These are phyloP conservation scores for Chymomyza procnemis DNA, from an alignment of 2,888 invertebrate species.

Conservation along the genomic window DNA sequence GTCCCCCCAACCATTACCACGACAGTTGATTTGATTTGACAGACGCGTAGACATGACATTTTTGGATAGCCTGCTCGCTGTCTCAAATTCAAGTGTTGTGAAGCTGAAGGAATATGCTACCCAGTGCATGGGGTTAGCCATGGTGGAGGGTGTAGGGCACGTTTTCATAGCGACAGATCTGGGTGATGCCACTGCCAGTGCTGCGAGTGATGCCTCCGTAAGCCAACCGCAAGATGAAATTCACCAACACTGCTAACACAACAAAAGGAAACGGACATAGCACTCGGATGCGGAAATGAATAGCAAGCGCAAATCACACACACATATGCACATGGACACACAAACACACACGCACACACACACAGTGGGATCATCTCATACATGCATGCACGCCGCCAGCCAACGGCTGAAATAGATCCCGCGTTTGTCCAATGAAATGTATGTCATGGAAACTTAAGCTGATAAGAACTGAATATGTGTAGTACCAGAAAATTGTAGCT, in stretches of 20 bases:
- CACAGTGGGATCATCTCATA: background rate
- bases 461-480: background rate
- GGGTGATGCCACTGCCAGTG: background rate
- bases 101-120: constrained; percentile 53
- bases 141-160: background rate
- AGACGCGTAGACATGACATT: constrained; percentile 66
- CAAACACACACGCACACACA: background rate
- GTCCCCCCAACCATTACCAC: constrained; percentile 36
- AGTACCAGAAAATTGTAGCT: no score
- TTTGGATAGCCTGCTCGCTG: constrained; percentile 42
- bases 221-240: constrained; percentile 50
- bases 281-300: constrained; percentile 73
- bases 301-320: constrained; percentile 40
- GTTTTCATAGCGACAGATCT: no score
- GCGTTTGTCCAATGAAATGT: background rate
- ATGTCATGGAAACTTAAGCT: background rate
- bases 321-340: background rate
- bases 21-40: constrained; percentile 73
- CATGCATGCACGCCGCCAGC: no score
- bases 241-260: background rate
- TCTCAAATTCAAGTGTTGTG: constrained; percentile 46
- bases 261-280: constrained; percentile 47
- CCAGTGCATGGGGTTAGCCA: background rate
- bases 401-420: background rate
- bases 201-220: constrained; percentile 20